A percentile compares a stretch with the other conserved stretches of the same genome.
These are phyloP conservation scores for Dicrurus megarhynchus DNA, from an alignment of 2,113 vertebrate genomes.

Conservation along the genomic window DNA sequence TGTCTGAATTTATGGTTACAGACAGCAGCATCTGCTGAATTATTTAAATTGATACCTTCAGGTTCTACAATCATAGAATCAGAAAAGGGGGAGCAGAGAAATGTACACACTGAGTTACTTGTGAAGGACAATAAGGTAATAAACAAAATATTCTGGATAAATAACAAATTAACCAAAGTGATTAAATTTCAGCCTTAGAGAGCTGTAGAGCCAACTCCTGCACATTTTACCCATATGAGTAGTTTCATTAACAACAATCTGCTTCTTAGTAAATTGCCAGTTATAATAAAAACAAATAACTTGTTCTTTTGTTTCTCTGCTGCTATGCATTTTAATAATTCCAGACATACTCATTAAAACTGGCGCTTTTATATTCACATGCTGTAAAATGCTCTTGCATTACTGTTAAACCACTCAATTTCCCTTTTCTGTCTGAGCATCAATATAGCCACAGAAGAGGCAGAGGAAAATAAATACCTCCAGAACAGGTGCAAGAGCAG, in stretches of 20 bases:
- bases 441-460: not conserved
- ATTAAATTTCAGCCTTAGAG: not conserved
- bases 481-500: not conserved
- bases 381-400: not conserved
- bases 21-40: not conserved
- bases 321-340: not conserved
- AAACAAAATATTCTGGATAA: not conserved
- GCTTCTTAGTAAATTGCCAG: constrained; percentile 2
- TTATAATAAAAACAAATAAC: not conserved
- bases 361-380: not conserved
- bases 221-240: not conserved
- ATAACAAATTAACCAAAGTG: not conserved
- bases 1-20: not conserved
- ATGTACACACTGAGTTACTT: not conserved
- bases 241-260: not conserved
- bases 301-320: not conserved
- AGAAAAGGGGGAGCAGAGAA: not conserved
- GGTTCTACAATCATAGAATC: not conserved
- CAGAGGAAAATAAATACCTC: not conserved
- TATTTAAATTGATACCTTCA: not conserved
- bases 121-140: not conserved
- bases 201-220: not conserved
- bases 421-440: not conserved
- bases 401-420: not conserved
- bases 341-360: not conserved